A percentile compares a stretch with the other conserved stretches of the same genome.
phyloP scores from a whole-genome alignment of 2,113 vertebrate species.

The Heterocephalus glaber region DNA sequence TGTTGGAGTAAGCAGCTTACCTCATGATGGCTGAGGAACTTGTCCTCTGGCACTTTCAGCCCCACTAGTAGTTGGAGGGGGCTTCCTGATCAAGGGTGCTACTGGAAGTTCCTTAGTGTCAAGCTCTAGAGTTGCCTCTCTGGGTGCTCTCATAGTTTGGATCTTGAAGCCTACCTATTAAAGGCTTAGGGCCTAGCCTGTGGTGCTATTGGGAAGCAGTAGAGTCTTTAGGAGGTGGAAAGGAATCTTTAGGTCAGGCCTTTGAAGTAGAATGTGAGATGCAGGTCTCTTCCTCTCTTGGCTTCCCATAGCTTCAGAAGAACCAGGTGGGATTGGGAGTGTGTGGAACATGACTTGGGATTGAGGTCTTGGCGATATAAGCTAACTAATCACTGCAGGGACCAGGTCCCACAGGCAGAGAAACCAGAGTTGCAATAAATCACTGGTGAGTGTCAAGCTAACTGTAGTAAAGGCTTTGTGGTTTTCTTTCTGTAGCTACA shows the following conservation, averaged over 20 bases:
- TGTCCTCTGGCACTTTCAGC: background rate
- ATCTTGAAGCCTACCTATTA: background rate
- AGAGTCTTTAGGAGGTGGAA: background rate
- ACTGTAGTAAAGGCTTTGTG: background rate
- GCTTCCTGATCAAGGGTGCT: background rate
- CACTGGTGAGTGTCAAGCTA: background rate
- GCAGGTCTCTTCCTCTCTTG: background rate
- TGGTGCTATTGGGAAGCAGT: background rate
- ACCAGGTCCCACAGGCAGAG: background rate
- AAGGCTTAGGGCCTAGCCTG: background rate
- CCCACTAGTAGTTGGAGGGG: background rate
- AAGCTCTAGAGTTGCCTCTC: background rate
- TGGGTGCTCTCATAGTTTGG: background rate
- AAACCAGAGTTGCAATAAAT: background rate
- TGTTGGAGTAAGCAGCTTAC: background rate
- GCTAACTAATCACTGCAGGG: background rate
- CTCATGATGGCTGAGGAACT: background rate
- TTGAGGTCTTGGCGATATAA: background rate
- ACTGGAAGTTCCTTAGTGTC: background rate
- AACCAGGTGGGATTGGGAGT: background rate
- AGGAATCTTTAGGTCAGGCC: background rate
- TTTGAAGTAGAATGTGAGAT: background rate
- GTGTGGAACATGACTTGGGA: background rate
- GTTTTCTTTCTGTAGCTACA: background rate
- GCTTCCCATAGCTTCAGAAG: background rate